phyloP scores from a whole-genome alignment of 1,140 invertebrate genomes.

The Orchesella cincta region DNA sequence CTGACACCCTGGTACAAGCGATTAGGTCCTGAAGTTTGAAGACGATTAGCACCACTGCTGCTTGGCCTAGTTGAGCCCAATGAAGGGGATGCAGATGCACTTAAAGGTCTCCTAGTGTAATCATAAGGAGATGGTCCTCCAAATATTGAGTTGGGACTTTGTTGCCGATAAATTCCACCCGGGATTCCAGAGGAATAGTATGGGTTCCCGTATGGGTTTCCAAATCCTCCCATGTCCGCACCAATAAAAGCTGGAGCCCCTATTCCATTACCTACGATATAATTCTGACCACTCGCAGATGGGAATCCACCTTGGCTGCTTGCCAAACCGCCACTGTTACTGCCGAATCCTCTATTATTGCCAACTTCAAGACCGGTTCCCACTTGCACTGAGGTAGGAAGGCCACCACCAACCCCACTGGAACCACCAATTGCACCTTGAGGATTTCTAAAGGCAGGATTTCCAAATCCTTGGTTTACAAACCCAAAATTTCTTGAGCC shows the following conservation, averaged over 20 bases:
- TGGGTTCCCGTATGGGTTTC: neutral
- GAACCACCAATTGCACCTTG: neutral
- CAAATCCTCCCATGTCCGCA: neutral
- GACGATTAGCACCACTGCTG: neutral
- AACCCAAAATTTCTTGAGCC: conserved; percentile 11
- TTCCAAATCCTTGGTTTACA: conserved; percentile 22
- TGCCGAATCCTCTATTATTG: conserved; percentile 6
- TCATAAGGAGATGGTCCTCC: neutral
- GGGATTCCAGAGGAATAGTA: neutral
- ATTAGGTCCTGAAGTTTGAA: neutral
- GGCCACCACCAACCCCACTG: too few species aligned
- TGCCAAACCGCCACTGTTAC: neutral
- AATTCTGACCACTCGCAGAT: conserved; percentile 6
- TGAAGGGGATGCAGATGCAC: neutral
- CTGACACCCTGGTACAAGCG: conserved; percentile 2
- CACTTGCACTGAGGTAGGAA: conserved; percentile 2
- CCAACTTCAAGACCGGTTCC: conserved; percentile 11
- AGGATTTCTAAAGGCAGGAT: conserved; percentile 10
- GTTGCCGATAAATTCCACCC: neutral
- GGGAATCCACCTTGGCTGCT: neutral
- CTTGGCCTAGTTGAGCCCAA: neutral
- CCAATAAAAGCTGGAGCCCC: neutral
- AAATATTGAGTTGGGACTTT: conserved; percentile 13
- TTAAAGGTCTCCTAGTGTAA: neutral
- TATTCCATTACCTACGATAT: conserved; percentile 12